These are phyloP conservation scores for Zosterops lateralis DNA, from an alignment of 2,113 vertebrate genomes.

Conservation along the genomic window DNA sequence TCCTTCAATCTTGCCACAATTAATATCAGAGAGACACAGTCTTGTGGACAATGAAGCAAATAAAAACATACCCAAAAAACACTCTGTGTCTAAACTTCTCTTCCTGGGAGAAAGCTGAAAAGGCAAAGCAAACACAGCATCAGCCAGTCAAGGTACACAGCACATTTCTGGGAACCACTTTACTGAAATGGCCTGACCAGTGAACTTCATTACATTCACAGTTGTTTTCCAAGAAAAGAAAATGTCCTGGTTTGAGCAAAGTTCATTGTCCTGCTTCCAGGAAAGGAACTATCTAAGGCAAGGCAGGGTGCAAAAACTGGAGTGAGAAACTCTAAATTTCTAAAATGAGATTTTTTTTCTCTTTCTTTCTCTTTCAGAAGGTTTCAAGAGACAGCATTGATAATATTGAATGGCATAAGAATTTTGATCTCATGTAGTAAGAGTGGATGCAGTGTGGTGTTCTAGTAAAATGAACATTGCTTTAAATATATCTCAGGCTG, in stretches of 20 bases:
- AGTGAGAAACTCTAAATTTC: neutral
- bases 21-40: neutral
- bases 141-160: neutral
- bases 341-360: neutral
- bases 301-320: neutral
- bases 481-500: neutral
- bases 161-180: neutral
- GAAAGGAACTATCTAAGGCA: neutral
- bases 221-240: neutral
- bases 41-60: neutral
- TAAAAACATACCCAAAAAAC: accelerated
- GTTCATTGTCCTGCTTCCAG: neutral
- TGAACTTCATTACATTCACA: accelerated
- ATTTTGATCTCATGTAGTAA: neutral
- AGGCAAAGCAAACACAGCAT: neutral
- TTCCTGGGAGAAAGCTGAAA: neutral
- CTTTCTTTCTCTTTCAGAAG: neutral
- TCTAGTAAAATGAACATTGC: neutral
- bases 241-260: neutral
- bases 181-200: neutral
- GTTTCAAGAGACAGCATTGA: neutral
- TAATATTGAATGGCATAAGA: neutral
- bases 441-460: accelerated
- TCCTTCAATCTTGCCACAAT: neutral
- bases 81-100: neutral